A percentile compares a stretch with the other conserved stretches of the same genome.
These are phyloP conservation scores for Heterodera carotae DNA, from an alignment of 1,140 invertebrate species.

Conservation along the genomic window DNA sequence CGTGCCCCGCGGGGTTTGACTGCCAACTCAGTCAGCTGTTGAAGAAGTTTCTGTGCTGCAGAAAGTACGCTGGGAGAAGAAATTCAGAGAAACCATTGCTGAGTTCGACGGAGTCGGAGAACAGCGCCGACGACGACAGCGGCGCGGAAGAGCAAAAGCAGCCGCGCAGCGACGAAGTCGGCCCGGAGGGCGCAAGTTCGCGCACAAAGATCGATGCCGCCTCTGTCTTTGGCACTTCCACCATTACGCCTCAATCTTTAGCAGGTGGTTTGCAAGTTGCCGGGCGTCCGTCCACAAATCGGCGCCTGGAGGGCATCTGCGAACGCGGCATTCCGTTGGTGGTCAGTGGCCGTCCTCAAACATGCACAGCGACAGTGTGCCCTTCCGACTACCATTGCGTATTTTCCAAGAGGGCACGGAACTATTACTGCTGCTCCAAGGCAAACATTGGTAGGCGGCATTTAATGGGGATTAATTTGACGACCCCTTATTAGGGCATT, in stretches of 20 bases:
- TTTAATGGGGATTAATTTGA: constrained; percentile 15
- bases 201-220: constrained; percentile 3
- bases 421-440: constrained; percentile 60
- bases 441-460: constrained; percentile 47
- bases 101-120: neutral
- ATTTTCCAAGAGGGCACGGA: constrained; percentile 57
- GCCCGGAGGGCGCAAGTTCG: neutral
- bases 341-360: constrained; percentile 58
- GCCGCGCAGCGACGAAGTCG: neutral
- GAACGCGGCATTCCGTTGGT: constrained; percentile 58
- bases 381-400: constrained; percentile 53
- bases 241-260: too few species aligned
- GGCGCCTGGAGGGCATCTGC: constrained; percentile 46
- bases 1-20: constrained; percentile 50
- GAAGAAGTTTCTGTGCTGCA: constrained; percentile 61
- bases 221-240: too few species aligned
- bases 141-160: neutral
- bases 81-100: neutral
- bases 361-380: constrained; percentile 55
- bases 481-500: too few species aligned
- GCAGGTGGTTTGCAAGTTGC: neutral
- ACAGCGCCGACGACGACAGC: neutral
- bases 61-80: constrained; percentile 17
- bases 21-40: constrained; percentile 57
- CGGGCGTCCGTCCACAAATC: neutral